These are phyloP conservation scores for Melanotus villosus DNA, from an alignment of 2,888 invertebrate species.

Conservation along the genomic window DNA sequence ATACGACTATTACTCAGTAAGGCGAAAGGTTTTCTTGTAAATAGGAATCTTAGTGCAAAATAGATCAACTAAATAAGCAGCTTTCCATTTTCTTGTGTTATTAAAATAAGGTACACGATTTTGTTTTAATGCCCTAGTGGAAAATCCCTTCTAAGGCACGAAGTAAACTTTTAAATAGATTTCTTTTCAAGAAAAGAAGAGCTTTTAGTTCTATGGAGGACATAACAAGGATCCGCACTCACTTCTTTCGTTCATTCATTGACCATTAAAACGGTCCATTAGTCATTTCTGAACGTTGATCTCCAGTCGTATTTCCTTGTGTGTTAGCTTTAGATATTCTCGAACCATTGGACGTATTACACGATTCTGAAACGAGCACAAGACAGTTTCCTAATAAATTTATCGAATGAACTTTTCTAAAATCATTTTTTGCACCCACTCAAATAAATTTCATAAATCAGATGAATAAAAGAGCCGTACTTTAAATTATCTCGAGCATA, in stretches of 20 bases:
- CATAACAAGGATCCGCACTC: slow-evolving; percentile 60
- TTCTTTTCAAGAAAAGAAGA: slow-evolving; percentile 17
- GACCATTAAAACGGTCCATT: slow-evolving; percentile 59
- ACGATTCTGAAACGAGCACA: slow-evolving; percentile 1
- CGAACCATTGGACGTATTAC: slow-evolving; percentile 18
- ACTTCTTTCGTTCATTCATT: slow-evolving; percentile 57
- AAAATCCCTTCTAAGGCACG: slow-evolving; percentile 4
- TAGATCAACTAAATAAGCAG: too few relatives aligned
- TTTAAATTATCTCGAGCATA: too few relatives aligned
- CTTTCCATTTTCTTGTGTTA: not conserved
- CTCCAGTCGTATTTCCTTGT: slow-evolving; percentile 24
- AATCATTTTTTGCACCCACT: not conserved
- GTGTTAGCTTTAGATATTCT: slow-evolving; percentile 21
- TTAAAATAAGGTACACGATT: slow-evolving; percentile 15
- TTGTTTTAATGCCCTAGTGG: slow-evolving; percentile 13
- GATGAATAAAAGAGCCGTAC: not conserved
- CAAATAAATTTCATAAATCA: not conserved
- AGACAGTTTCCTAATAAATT: not conserved
- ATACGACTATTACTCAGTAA: not conserved
- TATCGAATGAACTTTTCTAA: slow-evolving; percentile 1
- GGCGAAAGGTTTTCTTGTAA: too few relatives aligned
- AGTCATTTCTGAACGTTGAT: slow-evolving; percentile 50
- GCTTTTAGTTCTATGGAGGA: slow-evolving; percentile 39
- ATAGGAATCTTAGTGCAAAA: too few relatives aligned
- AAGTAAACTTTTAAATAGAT: slow-evolving; percentile 35